phyloP scores from a whole-genome alignment of 2,113 vertebrate species.

The Erpornis zantholeuca region DNA sequence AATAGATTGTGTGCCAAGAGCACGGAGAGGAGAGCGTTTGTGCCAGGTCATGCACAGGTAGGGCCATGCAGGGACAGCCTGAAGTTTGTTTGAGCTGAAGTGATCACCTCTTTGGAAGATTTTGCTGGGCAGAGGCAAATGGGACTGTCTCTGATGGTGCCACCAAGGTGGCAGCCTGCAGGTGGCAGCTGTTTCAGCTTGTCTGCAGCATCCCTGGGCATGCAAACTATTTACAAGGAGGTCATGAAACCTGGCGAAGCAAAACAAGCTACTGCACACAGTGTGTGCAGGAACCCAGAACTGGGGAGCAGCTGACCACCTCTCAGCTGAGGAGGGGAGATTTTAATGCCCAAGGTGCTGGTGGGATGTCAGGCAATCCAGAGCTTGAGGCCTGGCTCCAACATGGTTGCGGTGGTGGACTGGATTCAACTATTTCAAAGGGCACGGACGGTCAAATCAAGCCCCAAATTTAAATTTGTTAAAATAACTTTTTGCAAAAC shows the following conservation, averaged over 20 bases:
- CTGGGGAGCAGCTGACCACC: background rate
- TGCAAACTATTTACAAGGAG: background rate
- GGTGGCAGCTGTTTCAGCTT: background rate
- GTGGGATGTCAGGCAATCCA: rapidly evolving
- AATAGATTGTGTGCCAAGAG: constrained; percentile 18
- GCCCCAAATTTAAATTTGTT: constrained; percentile 54
- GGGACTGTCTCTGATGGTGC: background rate
- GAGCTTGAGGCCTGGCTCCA: background rate
- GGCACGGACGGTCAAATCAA: background rate
- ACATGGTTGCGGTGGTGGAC: background rate
- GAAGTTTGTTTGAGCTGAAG: background rate
- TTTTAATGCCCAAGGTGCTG: background rate
- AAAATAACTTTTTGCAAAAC: constrained; percentile 64
- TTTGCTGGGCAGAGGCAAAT: background rate
- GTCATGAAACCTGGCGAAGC: background rate
- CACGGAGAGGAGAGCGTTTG: background rate
- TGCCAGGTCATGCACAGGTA: constrained; percentile 48
- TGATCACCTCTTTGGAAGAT: background rate
- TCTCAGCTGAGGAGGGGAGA: background rate
- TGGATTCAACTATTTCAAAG: constrained; percentile 52
- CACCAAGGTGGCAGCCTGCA: background rate
- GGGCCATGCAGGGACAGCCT: background rate
- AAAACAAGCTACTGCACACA: background rate
- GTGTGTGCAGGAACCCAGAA: background rate
- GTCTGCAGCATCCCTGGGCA: background rate